Conservation (phyloP, 2,797 vertebrate genomes). For the Catharus ustulatus region DNA sequence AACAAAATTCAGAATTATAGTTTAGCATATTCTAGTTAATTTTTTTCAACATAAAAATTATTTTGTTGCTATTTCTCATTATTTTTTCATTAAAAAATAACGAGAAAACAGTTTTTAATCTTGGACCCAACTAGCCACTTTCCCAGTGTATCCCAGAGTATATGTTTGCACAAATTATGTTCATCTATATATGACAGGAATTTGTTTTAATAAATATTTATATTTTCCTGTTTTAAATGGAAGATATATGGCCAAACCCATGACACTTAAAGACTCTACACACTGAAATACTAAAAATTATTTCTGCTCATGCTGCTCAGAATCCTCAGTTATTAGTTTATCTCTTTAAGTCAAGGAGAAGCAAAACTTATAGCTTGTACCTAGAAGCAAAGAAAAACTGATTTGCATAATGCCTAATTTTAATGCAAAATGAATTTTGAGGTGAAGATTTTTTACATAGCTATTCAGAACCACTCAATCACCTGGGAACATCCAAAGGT, state of each 20-base stretch:
- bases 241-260: background rate
- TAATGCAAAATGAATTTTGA: background rate
- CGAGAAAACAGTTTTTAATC: background rate
- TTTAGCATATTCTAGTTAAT: background rate
- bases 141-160: background rate
- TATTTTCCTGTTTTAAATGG: background rate
- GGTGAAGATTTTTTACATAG: background rate
- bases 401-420: background rate
- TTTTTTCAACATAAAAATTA: background rate
- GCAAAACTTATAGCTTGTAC: background rate
- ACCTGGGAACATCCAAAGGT: background rate
- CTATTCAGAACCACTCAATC: background rate
- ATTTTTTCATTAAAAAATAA: background rate
- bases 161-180: background rate
- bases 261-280: accelerated
- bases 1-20: background rate
- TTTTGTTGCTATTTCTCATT: background rate
- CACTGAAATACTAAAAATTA: background rate
- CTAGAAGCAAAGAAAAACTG: background rate
- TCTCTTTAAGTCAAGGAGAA: background rate
- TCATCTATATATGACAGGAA: background rate
- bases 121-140: background rate
- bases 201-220: background rate
- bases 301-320: background rate
- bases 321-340: background rate